phyloP scores from a whole-genome alignment of 2,888 invertebrate genomes.

The Hofmannophila pseudospretella region DNA sequence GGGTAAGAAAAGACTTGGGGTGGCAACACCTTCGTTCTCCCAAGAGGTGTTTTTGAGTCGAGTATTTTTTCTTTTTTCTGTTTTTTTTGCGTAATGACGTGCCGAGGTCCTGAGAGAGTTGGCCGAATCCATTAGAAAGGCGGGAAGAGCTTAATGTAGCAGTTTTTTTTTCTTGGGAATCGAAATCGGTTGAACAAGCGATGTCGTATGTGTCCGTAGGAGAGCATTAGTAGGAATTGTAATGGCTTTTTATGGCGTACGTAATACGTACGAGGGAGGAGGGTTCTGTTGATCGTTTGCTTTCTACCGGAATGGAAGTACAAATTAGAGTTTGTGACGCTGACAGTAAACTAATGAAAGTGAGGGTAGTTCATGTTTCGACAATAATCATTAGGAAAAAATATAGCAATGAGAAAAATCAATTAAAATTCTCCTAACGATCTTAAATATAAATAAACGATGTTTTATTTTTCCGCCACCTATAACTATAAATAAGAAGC shows the following conservation, averaged over 20 bases:
- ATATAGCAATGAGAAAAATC: no score
- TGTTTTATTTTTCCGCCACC: no score
- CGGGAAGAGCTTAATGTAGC: constrained; percentile 71
- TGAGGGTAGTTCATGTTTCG: neutral
- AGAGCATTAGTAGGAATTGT: constrained; percentile 53
- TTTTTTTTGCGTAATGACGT: constrained; percentile 72
- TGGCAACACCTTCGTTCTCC: constrained; percentile 73
- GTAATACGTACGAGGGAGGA: constrained; percentile 22
- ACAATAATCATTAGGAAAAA: no score
- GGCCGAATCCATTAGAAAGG: constrained; percentile 75
- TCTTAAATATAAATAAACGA: no score
- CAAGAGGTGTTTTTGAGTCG: constrained; percentile 62
- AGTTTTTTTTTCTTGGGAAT: constrained; percentile 58
- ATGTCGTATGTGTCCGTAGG: constrained; percentile 51
- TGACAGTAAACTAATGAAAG: neutral
- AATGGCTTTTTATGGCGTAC: constrained; percentile 39
- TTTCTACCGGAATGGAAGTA: neutral
- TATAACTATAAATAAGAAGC: no score
- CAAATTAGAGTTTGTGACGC: neutral
- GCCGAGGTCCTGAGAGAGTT: constrained; percentile 71
- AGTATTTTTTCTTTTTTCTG: constrained; percentile 45
- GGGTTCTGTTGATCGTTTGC: constrained; percentile 22
- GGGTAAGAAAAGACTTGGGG: constrained; percentile 71
- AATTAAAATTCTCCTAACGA: no score
- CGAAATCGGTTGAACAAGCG: constrained; percentile 48